A percentile compares a stretch with the other conserved stretches of the same genome.
These are phyloP conservation scores for Clarias fuscus DNA, from an alignment of 2,797 vertebrate species.

Conservation along the genomic window DNA sequence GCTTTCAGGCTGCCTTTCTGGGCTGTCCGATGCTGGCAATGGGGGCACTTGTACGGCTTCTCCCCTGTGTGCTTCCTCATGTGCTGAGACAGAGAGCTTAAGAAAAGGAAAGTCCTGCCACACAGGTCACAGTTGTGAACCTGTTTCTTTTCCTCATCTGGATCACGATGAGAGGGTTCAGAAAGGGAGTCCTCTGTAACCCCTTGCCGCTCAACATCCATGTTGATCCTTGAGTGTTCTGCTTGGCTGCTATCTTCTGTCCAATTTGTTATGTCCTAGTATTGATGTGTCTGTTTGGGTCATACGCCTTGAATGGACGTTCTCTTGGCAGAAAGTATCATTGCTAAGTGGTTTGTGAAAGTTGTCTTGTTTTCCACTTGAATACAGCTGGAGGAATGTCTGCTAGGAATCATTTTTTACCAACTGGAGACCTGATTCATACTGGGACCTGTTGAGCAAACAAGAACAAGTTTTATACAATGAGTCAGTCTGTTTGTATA, in stretches of 20 bases:
- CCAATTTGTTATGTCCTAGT: conserved; percentile 47
- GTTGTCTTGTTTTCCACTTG: conserved; percentile 37
- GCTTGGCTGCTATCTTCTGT: conserved; percentile 45
- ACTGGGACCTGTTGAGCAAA: conserved; percentile 49
- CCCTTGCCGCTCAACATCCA: conserved; percentile 79
- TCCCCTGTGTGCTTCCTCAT: conserved; percentile 97
- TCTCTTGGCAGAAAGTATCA: conserved; percentile 35
- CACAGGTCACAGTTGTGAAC: conserved; percentile 93
- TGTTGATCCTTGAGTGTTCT: conserved; percentile 60
- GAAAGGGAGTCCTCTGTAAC: conserved; percentile 60
- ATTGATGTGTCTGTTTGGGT: conserved; percentile 48
- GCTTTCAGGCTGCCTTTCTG: conserved; percentile 97
- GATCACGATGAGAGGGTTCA: conserved; percentile 61
- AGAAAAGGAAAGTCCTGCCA: conserved; percentile 92
- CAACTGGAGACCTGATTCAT: conserved; percentile 43
- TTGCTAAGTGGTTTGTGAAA: conserved; percentile 32
- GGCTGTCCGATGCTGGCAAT: conserved; percentile 92
- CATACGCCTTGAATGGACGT: conserved; percentile 52
- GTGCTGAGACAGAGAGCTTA: conserved; percentile 96
- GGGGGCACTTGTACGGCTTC: conserved; percentile 97
- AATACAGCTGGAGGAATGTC: conserved; percentile 29
- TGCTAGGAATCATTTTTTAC: conserved; percentile 45
- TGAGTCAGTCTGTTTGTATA: conserved; percentile 14
- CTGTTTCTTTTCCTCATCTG: conserved; percentile 74
- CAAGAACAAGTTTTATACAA: conserved; percentile 27